phyloP scores from a whole-genome alignment of 1,140 invertebrate species.

The Tetramorium alpestre region DNA sequence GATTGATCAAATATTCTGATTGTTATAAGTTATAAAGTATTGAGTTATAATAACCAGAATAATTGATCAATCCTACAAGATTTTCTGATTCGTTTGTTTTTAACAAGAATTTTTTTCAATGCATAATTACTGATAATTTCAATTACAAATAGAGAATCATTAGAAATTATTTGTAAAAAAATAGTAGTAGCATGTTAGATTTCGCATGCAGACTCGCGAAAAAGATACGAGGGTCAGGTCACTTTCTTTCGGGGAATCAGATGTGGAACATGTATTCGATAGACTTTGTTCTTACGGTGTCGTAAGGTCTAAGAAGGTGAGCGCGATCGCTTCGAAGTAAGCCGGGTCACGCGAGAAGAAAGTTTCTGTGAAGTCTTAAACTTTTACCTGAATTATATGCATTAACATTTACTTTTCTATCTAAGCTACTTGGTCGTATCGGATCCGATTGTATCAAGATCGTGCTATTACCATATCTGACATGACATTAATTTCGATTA shows the following conservation, averaged over 20 bases:
- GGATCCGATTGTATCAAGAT: slow-evolving; percentile 20
- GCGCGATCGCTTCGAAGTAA: slow-evolving; percentile 21
- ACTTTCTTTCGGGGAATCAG: background rate
- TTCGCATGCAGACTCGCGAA: background rate
- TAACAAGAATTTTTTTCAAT: too few relatives aligned
- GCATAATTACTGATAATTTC: background rate
- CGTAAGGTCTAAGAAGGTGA: slow-evolving; percentile 5
- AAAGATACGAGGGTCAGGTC: background rate
- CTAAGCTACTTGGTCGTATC: background rate
- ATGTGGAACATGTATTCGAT: slow-evolving; percentile 5
- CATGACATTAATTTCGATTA: slow-evolving; percentile 44
- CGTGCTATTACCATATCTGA: background rate
- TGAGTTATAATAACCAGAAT: too few relatives aligned
- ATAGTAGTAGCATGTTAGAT: background rate
- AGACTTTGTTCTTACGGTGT: background rate
- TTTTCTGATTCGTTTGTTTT: too few relatives aligned
- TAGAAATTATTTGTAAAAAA: background rate
- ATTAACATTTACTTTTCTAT: slow-evolving; percentile 28
- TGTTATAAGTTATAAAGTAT: too few relatives aligned
- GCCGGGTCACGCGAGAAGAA: slow-evolving; percentile 50
- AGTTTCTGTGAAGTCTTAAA: slow-evolving; percentile 19
- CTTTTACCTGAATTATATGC: background rate
- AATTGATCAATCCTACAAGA: too few relatives aligned
- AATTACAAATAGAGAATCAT: background rate
- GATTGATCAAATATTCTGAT: too few relatives aligned